Evolutionary conservation across 2,113 vertebrate genomes (phyloP), one percentile per base, ranked within the genome.

Genomic region (Prunella fulvescens): DNA sequence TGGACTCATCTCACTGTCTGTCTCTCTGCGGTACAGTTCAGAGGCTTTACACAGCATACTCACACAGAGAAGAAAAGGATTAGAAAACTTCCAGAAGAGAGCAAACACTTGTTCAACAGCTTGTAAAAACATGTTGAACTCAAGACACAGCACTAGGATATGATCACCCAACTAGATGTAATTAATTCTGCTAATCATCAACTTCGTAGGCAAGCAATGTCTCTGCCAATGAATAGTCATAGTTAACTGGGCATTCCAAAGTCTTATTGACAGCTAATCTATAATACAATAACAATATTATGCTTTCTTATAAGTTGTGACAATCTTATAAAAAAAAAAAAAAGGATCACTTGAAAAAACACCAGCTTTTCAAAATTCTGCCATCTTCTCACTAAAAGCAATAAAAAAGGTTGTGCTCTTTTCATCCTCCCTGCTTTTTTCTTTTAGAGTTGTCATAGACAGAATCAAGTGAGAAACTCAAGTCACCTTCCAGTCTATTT

Each of bases 31-130:
- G 23, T 11, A 54, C 9, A 48, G 19, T 35, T 82, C 91, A 88
- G 4, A 73, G 29, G 39, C 12, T 61, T 67, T 11, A 26, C 2
- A 4, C 0, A 26, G 11, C 10, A 37, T 12, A 29, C 4, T 31
- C 22, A 47, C n/a, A 57, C 6, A 51, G 24, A 33, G 20, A 3
- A 56, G 29, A 48, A 40, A 35, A 11, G 7, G 3, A 74, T 19
- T 16, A 0, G 10, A 37, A 51, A 31, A 23, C 18, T 54, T 45
- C 50, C 14, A 0, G 12, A 19, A 53, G 28, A 83, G 14, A 11
- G 7, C 6, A 77, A 77, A 72, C 0, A 3, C 22, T 62, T 60
- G 10, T 54, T 64, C 65, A 88, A 44, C 22, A n/a, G 23, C 37
- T 65, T 10, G 1, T 6, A 88, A 77, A 91, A 86, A 39, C 2